Evolutionary conservation across 2,888 invertebrate genomes (phyloP), one percentile per base, ranked within the genome.

Genomic region (Colletes collaris): DNA sequence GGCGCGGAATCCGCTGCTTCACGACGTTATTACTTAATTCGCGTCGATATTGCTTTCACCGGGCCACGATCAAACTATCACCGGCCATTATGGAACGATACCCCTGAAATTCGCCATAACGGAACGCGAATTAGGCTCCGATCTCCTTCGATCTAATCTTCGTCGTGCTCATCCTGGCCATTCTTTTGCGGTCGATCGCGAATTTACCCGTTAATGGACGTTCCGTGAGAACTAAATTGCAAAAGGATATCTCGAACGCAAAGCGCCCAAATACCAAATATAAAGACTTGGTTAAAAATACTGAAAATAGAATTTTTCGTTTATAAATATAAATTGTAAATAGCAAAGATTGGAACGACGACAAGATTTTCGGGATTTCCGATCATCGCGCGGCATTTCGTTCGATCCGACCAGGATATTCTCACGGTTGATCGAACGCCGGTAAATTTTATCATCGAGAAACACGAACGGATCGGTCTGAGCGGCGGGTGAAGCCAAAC

Each of bases 21-120:
- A 44, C 69, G 72, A 40, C 72, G 76, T 85, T 82, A 82, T 81
- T 82, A 76, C 83, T 85, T 80, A 79, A 85, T 84, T 84, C 67
- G 37, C 76, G 69, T 74, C 65, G 81, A 67, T 76, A 78, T 70
- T 69, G 69, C 69, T 69, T 83, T 83, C 68, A 53, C 53, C 73
- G 27, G 49, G 16, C 64, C 49, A 35, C 68, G 27, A 53, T 64
- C n/a, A 64, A 46, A 56, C 44, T 73, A 56, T 79, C 83, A 50
- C 27, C 58, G 27, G 13, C 55, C 71, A 79, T 79, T 72, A 72
- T 13, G 11, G 11, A 7, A 11, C 53, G 69, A 70, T 50, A 63
- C 52, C 27, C 60, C 40, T 5, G 46, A 11, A 66, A 59, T 35
- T 68, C 56, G 50, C 27, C 56, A 46, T 52, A 62, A 67, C 62